Base-by-base conservation (phyloP, 2,888 invertebrate species). In the Eledone cirrhosa region DNA sequence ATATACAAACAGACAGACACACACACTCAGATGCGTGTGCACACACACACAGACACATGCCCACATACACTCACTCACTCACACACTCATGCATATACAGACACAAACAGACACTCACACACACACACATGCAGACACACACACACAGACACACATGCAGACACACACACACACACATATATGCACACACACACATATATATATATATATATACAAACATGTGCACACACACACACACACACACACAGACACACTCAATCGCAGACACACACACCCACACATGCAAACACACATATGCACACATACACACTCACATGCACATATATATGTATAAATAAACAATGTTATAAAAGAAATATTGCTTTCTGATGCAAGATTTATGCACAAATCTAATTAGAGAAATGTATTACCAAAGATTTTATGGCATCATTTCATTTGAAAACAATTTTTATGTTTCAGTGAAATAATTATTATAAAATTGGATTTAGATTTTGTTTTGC, bases 41-140 rank as follows among this genome's bases (percentile, higher is more conserved):
- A 77, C 5, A 69, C 16, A 48, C n/a, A 74, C 22, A 74, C 22
- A 77, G 27, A 78, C 74, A 78, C 22, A 63, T 53, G 19, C 19
- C 13, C 19, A 53, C 53, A 53, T 53, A 53, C 19, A 53, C 19
- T 16, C 19, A 53, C 19, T 16, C 19, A 53, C 13, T 16, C 19
- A 53, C 19, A 53, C 19, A 53, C 19, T 16, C 19, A 53, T 16
- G 19, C 19, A 53, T 53, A 53, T 27, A 78, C 65, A 74, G 27
- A 63, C 22, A 67, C 63, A 80, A 47, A 63, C 19, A 78, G 72
- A 78, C 31, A 63, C 31, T 74, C 77, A 78, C 31, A 53, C 27
- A 78, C 29, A 72, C 41, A 75, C 24, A 78, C 48, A 72, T 22
- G 75, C 41, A 78, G 31, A 80, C 48, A 80, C 29, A 78, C 33